phyloP scores from a whole-genome alignment of 2,888 invertebrate genomes.

The Seladonia tumulorum region DNA sequence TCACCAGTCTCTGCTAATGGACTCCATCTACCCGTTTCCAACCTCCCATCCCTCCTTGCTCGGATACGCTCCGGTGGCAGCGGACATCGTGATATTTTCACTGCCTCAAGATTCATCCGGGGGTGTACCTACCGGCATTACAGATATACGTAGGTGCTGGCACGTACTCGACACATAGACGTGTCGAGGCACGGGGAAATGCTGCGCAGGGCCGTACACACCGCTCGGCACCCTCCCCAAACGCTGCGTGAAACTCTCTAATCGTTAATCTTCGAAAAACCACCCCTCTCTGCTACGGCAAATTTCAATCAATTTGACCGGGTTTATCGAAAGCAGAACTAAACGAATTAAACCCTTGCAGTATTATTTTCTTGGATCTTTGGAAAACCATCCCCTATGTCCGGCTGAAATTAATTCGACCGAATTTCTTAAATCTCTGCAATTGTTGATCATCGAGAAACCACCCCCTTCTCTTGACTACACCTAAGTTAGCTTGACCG shows the following conservation, averaged over 20 bases:
- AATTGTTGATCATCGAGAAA: too few relatives aligned
- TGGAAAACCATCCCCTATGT: background rate
- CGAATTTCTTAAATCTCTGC: too few relatives aligned
- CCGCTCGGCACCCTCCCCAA: background rate
- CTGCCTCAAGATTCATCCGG: conserved; percentile 76
- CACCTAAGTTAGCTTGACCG: too few relatives aligned
- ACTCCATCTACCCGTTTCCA: conserved; percentile 74
- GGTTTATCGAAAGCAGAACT: background rate
- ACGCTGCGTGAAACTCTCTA: background rate
- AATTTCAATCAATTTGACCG: background rate
- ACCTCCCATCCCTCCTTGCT: conserved; percentile 64
- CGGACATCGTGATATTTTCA: conserved; percentile 78
- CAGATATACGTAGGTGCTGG: conserved; percentile 71
- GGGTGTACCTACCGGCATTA: conserved; percentile 68
- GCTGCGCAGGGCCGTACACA: conserved; percentile 63
- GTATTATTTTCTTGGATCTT: background rate
- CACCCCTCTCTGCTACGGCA: fast-evolving
- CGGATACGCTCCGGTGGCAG: conserved; percentile 65
- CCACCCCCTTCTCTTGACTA: too few relatives aligned
- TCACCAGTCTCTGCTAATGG: conserved; percentile 80
- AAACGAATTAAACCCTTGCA: background rate
- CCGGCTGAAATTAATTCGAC: background rate
- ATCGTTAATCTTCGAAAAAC: background rate
- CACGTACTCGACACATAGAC: conserved; percentile 63
- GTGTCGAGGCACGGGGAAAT: conserved; percentile 58